Evolutionary conservation across 64 coral and sea anemone species (phyloP).

Genomic region (Montipora efflorescens): DNA sequence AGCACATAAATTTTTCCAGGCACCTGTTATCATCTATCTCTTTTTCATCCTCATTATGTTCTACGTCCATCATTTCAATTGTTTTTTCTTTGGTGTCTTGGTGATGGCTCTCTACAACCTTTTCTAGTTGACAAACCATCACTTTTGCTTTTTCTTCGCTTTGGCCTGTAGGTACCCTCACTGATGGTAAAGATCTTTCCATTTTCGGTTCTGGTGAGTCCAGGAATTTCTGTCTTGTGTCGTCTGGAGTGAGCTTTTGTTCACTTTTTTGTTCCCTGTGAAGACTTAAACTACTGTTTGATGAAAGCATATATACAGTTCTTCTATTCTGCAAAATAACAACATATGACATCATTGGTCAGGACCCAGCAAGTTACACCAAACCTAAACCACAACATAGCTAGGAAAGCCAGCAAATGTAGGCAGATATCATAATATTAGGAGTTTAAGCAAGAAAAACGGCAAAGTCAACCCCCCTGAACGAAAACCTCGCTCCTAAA

Average conservation of each 20-base stretch:
- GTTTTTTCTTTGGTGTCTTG: neutral
- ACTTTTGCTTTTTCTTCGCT: neutral
- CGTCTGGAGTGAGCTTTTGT: neutral
- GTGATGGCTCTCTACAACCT: neutral
- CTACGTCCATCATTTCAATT: constrained; percentile 5
- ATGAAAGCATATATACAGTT: constrained; percentile 4
- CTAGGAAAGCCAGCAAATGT: neutral
- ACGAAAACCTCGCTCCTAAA: too few relatives aligned
- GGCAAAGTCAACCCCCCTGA: too few relatives aligned
- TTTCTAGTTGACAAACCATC: neutral
- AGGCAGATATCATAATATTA: too few relatives aligned
- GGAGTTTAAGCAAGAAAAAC: too few relatives aligned
- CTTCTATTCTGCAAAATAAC: neutral
- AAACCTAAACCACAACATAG: neutral
- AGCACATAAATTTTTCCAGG: too few relatives aligned
- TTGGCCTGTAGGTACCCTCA: neutral
- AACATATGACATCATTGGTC: neutral
- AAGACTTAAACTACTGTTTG: constrained; percentile 1
- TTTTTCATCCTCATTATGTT: neutral
- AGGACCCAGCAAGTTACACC: neutral
- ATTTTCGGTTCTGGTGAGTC: neutral
- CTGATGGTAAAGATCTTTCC: neutral
- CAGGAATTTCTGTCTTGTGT: neutral
- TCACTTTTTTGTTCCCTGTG: neutral
- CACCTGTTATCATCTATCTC: neutral